phyloP scores from a whole-genome alignment of 2,113 vertebrate genomes.

The Speoplatyrhinus poulsoni region DNA sequence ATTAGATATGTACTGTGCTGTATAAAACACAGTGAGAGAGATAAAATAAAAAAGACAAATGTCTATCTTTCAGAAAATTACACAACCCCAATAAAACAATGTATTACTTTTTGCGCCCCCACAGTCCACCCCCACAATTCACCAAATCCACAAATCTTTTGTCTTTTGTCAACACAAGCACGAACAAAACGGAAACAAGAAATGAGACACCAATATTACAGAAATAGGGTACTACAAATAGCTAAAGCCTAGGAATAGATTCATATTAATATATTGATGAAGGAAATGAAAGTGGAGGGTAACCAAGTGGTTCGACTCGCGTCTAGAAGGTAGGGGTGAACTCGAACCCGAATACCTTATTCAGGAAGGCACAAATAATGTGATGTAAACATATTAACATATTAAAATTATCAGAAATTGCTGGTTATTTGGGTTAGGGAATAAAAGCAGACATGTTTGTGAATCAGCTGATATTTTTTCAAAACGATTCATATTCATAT shows the following conservation, averaged over 20 bases:
- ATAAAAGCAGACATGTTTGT: no score
- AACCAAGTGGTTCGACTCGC: no score
- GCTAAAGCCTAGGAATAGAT: neutral
- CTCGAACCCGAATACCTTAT: no score
- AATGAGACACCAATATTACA: constrained; percentile 23
- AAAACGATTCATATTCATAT: no score
- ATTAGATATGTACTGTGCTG: neutral
- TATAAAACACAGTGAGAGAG: neutral
- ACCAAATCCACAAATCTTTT: no score
- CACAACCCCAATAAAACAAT: neutral
- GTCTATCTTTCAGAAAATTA: constrained; percentile 35
- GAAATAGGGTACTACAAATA: no score
- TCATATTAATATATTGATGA: neutral
- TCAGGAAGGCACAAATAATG: no score
- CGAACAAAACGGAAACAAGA: constrained; percentile 27
- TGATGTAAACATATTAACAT: no score
- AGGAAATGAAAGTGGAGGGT: neutral
- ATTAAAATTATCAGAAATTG: no score
- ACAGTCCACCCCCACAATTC: neutral
- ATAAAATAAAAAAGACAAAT: constrained; percentile 21
- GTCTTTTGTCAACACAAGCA: constrained; percentile 41
- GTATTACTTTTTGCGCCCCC: constrained; percentile 29
- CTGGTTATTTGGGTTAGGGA: no score
- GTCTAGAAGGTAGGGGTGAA: no score
- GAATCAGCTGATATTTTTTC: no score